Evolutionary conservation across 2,797 vertebrate genomes (phyloP).

Genomic region (Pagetopsis macropterus): DNA sequence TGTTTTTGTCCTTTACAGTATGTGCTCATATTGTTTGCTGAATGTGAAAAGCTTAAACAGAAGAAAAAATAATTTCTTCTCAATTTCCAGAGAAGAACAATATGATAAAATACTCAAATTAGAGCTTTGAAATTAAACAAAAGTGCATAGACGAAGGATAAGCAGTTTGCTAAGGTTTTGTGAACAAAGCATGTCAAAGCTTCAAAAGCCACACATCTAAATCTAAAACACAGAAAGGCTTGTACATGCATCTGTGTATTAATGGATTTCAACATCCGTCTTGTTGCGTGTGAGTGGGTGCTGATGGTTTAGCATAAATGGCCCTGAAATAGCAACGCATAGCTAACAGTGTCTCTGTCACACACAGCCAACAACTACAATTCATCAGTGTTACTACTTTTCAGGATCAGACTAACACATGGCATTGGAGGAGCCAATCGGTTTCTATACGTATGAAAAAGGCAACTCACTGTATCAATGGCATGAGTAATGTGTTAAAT

Average conservation of each 20-base stretch:
- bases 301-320: conserved; percentile 44
- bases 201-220: not conserved
- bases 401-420: conserved; percentile 34
- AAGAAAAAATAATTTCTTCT: not conserved
- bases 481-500: too few relatives aligned
- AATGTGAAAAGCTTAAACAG: conserved; percentile 18
- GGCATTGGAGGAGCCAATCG: conserved; percentile 22
- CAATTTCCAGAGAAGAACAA: not conserved
- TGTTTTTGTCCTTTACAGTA: conserved; percentile 38
- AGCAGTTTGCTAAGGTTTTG: not conserved
- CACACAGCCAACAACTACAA: conserved; percentile 51
- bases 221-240: conserved; percentile 13
- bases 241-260: conserved; percentile 21
- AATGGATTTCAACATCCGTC: conserved; percentile 41
- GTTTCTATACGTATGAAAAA: conserved; percentile 9
- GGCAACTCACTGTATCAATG: too few relatives aligned
- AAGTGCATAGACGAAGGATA: not conserved
- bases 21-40: conserved; percentile 35
- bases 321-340: conserved; percentile 57
- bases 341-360: conserved; percentile 60
- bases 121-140: not conserved
- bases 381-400: conserved; percentile 49
- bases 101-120: not conserved
- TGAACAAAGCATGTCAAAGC: conserved; percentile 7
- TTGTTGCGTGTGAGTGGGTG: conserved; percentile 36